Conservation (phyloP, 2,797 vertebrate species). For the Rachycentron canadum region DNA sequence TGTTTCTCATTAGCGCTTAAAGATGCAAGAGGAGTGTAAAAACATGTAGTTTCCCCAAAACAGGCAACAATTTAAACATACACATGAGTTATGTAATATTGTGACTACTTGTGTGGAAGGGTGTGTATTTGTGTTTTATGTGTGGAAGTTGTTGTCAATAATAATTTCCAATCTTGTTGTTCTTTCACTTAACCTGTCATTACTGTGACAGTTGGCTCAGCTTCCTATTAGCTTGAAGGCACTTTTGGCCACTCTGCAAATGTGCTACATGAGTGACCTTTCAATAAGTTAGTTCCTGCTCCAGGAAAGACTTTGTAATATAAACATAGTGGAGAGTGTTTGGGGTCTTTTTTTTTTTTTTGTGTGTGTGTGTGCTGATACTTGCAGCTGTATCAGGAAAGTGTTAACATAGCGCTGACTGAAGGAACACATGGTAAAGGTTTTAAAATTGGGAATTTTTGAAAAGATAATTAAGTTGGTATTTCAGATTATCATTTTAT, state of each 20-base stretch:
- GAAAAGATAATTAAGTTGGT: not conserved
- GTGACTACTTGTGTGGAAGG: constrained; percentile 17
- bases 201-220: constrained; percentile 16
- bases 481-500: not conserved
- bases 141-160: not conserved
- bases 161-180: constrained; percentile 13
- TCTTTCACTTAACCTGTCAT: constrained; percentile 11
- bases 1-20: constrained; percentile 60
- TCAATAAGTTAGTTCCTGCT: constrained; percentile 52
- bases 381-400: constrained; percentile 12
- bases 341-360: too few species aligned
- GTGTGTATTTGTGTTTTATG: constrained; percentile 16
- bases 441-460: not conserved
- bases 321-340: constrained; percentile 48
- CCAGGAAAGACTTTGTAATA: constrained; percentile 41
- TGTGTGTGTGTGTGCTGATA: too few species aligned
- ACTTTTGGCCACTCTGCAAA: constrained; percentile 21
- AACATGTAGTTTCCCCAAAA: constrained; percentile 35
- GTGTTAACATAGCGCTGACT: constrained; percentile 19
- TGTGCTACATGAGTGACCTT: constrained; percentile 39
- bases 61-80: constrained; percentile 49
- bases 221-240: constrained; percentile 15
- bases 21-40: constrained; percentile 37
- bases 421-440: not conserved
- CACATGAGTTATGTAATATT: constrained; percentile 31